Base-by-base conservation (phyloP, 35 echinoderm and acorn worm genomes). In the Patiria miniata region DNA sequence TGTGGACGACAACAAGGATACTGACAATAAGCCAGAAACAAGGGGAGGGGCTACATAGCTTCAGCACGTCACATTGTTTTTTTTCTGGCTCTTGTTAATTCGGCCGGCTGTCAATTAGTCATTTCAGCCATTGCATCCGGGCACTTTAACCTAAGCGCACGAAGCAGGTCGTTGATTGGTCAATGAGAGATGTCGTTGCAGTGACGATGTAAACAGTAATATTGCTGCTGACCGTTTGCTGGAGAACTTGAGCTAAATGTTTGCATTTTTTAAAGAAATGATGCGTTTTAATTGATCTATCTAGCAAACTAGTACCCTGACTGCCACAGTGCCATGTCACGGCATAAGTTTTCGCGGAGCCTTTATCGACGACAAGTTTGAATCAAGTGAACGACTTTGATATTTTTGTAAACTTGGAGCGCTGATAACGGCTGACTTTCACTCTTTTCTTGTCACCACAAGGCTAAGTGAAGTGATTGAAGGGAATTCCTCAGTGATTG, bases 1-100 rank as follows among this genome's bases (percentile, higher is more conserved):
- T 73, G 14, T 73, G 29, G 26, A 30, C 65, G 34, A 73, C 65
- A 26, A 73, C 19, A 14, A 26, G 21, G 65, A 73, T 22, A 21
- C 14, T 34, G 10, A 30, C 65, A 73, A 26, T 32, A 10, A 23
- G 26, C 26, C 65, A 30, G 28, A 19, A 21, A 61, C 14, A 14
- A 10, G 65, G 65, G 65, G 65, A 73, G 65, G 65, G 65, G 65
- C 65, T 73, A 73, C 65, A 73, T 34, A 73, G 34, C 65, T 73
- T 73, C 26, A 73, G 34, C 26, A 14, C 65, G 2, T 14, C 57
- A 60, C 19, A 28, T 73, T 73, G 19, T 7, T 73, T 30, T 73
- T 34, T 73, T 12, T 47, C 42, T 47, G 4, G 4, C 42, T 47
- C 42, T 47, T 12, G 42, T 47, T 6, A 73, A 73, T 73, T 73